Evolutionary conservation across 2,888 invertebrate species (phyloP).

Genomic region (Oasisia sp.): DNA sequence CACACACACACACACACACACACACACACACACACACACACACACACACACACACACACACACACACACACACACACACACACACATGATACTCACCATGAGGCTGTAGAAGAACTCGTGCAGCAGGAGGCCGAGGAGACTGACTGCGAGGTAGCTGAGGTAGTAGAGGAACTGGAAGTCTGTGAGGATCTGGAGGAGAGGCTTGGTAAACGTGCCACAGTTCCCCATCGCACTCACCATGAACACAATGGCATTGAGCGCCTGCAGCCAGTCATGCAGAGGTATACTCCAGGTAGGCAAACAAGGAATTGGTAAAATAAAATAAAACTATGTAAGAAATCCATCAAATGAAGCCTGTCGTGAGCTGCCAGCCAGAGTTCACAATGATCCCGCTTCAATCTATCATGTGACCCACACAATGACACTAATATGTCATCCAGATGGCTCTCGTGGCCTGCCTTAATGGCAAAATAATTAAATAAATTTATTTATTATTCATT

Average conservation of each 20-base stretch:
- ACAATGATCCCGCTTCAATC: no score
- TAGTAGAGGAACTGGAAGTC: conserved; percentile 94
- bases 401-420: no score
- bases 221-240: conserved; percentile 96
- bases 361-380: no score
- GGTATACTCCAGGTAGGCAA: conserved; percentile 67
- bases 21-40: no score
- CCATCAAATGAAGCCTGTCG: no score
- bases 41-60: no score
- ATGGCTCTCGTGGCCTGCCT: no score
- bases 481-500: no score
- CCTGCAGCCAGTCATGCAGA: conserved; percentile 49
- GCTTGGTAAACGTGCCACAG: conserved; percentile 92
- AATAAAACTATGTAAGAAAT: conserved; percentile 79
- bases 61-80: no score
- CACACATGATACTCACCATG: conserved; percentile 84
- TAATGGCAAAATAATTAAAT: no score
- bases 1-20: no score
- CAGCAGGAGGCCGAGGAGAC: conserved; percentile 88
- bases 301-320: conserved; percentile 76
- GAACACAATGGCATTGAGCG: conserved; percentile 91
- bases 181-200: conserved; percentile 84
- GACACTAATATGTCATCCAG: no score
- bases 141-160: conserved; percentile 87
- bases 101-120: conserved; percentile 99